Base-by-base conservation (phyloP, 2,113 vertebrate genomes). In the Elephas maximus region DNA sequence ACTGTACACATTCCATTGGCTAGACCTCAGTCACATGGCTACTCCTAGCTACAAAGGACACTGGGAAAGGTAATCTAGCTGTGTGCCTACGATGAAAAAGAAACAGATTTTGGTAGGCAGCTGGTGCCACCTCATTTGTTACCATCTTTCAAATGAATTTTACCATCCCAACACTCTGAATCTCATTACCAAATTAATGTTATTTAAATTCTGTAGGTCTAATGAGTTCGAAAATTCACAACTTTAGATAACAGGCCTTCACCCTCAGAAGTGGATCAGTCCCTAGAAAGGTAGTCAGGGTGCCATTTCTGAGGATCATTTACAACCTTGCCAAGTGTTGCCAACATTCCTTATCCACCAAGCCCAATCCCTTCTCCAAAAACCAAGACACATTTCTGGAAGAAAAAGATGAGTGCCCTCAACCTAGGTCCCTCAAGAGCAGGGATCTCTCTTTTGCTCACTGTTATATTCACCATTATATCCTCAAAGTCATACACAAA, bases 321-420 rank as follows among this genome's bases (percentile, higher is more conserved):
- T 44, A 93, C 53, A 20, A 67, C 45, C 33, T 86, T 77, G 28
- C 28, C 53, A 92, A 8, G 48, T 89, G 44, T 57, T 94, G 30
- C 44, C 93, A 37, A 84, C 30, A 65, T 91, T 93, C 91, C 88
- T 96, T 65, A 86, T 73, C 41, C 51, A 60, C 84, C 44, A 65
- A 9, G n/a, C 44, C 37, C 30, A 90, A 28, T 93, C 21, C 80
- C 67, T 77, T 86, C 77, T 95, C 26, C 78, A 69, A 88, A 95
- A 41, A 62, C 14, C 33, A 81, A 73, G 74, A 57, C 51, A 53
- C 20, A 33, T 94, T 84, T 73, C 33, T 67, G 26, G 48, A 88
- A 67, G 51, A 74, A 94, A 94, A 83, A 91, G 53, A 57, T 44
- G 88, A 93, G 60, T 80, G 20, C 26, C 37, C n/a, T 44, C 41